Base-by-base conservation (phyloP, 2,888 invertebrate genomes). In the Hirtodrosophila confusa region DNA sequence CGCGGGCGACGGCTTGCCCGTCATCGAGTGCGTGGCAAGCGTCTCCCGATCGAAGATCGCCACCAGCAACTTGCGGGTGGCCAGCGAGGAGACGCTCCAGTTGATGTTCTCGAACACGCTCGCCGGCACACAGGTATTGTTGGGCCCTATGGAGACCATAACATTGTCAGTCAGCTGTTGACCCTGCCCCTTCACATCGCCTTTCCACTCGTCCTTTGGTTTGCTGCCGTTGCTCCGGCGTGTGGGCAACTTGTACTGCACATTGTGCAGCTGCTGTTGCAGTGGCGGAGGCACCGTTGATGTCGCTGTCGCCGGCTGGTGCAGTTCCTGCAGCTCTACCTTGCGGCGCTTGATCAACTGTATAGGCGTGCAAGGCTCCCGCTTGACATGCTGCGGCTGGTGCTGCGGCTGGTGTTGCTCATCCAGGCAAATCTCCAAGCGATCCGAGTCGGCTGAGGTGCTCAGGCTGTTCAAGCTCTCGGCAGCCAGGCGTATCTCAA, bases 11-110 rank as follows among this genome's bases (percentile, higher is more conserved):
- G 92, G 92, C 71, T 93, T 93, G 7, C 94, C 94, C 0, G 94
- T 94, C 66, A 94, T 90, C 0, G 93, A 93, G 77, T 94, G 94
- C 0, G 94, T 93, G 8, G 94, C 94, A 55, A 94, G 82, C 0
- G 93, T 91, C 47, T 93, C 92, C 50, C 94, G 92, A 29, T 93
- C 92, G 80, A 94, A 94, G 10, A 93, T 89, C 0, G 93, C 91
- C 72, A 92, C 92, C 36, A 94, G 78, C 10, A 94, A 82, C 75
- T 93, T 93, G 61, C 94, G 90, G 0, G 94, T 94, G 4, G 94
- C 94, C 5, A 91, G 83, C 4, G 93, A 93, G 58, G 93, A 91
- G 0, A 92, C 87, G 3, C 36, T 23, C 94, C 94, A 94, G 69
- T 93, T 92, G 23, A 94, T 93, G 24, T 91, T 91, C 47, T 92